These are phyloP conservation scores for Patella ulyssiponensis DNA, from an alignment of 2,888 invertebrate genomes.

Conservation along the genomic window DNA sequence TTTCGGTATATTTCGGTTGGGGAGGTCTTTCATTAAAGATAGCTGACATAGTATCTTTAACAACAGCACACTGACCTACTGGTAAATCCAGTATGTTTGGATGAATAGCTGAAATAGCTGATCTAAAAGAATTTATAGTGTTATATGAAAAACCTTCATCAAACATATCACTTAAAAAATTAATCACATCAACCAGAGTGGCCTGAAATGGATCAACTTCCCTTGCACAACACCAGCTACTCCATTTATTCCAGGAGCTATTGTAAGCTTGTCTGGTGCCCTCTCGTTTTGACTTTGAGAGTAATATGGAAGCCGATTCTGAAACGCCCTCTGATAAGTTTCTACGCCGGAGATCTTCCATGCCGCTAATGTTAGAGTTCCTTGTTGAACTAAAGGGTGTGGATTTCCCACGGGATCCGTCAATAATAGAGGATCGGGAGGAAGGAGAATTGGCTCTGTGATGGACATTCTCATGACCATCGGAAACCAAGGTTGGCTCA, in stretches of 20 bases:
- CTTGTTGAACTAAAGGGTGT: conserved; percentile 17
- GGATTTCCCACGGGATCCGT: neutral
- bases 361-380: conserved; percentile 18
- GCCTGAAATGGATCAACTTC: conserved; percentile 28
- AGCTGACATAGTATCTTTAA: conserved; percentile 24
- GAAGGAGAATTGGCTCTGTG: conserved; percentile 17
- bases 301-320: conserved; percentile 23
- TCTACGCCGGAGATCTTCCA: conserved; percentile 26
- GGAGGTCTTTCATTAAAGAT: conserved; percentile 28
- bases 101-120: conserved; percentile 24
- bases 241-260: conserved; percentile 24
- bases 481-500: conserved; percentile 25
- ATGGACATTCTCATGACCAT: conserved; percentile 16
- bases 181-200: conserved; percentile 23
- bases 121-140: neutral
- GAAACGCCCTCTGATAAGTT: conserved; percentile 18
- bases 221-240: conserved; percentile 25
- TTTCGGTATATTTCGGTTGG: conserved; percentile 21
- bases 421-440: conserved; percentile 16
- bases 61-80: conserved; percentile 16
- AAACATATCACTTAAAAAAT: conserved; percentile 15
- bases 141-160: neutral
- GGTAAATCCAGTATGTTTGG: conserved; percentile 14
- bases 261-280: conserved; percentile 29
- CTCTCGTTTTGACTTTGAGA: conserved; percentile 1